Evolutionary conservation across 2,113 vertebrate genomes (phyloP).

Genomic region (Peucedramus taeniatus): DNA sequence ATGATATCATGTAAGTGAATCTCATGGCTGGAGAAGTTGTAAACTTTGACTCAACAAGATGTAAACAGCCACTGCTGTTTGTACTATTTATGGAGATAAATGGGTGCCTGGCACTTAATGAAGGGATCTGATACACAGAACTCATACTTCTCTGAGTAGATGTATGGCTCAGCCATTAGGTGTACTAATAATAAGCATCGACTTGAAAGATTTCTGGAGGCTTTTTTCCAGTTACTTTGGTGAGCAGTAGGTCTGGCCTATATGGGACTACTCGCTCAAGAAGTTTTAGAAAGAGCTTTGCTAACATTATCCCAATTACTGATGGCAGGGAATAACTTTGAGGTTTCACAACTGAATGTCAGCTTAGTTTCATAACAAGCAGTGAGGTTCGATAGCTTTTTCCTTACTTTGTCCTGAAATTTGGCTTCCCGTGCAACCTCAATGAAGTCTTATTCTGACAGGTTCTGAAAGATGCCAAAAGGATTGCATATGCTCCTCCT

Average conservation of each 20-base stretch:
- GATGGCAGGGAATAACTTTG: background rate
- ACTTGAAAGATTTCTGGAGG: background rate
- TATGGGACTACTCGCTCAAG: background rate
- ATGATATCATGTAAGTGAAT: background rate
- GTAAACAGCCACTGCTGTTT: background rate
- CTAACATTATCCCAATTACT: background rate
- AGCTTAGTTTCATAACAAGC: background rate
- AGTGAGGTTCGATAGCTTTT: background rate
- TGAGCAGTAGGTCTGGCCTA: background rate
- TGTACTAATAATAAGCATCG: background rate
- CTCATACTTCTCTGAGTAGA: background rate
- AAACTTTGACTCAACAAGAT: slow-evolving; percentile 25
- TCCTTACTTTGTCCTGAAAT: background rate
- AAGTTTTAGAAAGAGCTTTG: background rate
- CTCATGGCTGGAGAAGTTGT: background rate
- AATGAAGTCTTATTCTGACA: background rate
- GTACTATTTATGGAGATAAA: slow-evolving; percentile 16
- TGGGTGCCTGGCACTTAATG: background rate
- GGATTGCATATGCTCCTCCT: background rate
- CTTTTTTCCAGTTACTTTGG: background rate
- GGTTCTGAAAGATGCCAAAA: background rate
- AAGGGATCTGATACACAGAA: background rate
- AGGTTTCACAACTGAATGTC: background rate
- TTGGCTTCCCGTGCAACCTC: background rate
- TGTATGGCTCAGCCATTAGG: background rate